Base-by-base conservation (phyloP, 2,113 vertebrate genomes). In the Mionectes macconnelli region DNA sequence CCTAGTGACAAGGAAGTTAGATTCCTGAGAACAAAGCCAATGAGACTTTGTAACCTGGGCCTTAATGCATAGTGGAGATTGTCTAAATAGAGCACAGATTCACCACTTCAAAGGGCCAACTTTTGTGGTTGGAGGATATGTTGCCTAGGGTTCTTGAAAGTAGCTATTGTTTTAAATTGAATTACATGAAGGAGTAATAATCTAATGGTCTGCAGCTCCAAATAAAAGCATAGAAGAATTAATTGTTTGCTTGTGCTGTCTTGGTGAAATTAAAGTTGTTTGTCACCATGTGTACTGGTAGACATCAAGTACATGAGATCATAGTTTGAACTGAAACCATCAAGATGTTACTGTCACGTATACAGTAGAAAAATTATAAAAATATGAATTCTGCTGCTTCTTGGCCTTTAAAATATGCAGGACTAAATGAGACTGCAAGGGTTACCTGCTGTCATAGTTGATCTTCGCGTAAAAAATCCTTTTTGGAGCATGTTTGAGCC, bases 1-100 rank as follows among this genome's bases (percentile, higher is more conserved):
- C 20, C 49, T 83, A 63, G 42, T 68, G 73, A 72, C 45, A 64
- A 84, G 59, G 24, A 91, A 76, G 60, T 64, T 62, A 39, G n/a
- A 68, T 73, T 87, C 37, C 37, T 72, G 77, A 89, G 50, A 87
- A 75, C 31, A 93, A 87, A 94, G 33, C 21, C 37, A 45, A 39
- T 42, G 33, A 59, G 53, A 5, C 33, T 87, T 62, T 69, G 25
- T 93, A 83, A 62, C 27, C 23, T 85, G 50, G 52, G 21, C 30
- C 67, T 76, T 93, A 76, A 73, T 79, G 62, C 39, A 21, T 33
- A 55, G 45, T 23, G 55, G 42, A 76, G n/a, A 63, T 22, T 69
- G n/a, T 85, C 40, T 80, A 33, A 87, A 79, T 42, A 76, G 74
- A 52, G 14, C 37, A 74, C 49, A 35, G 28, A 40, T 27, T 62